Evolutionary conservation across 2,888 invertebrate genomes (phyloP).

Genomic region (Stenodema calcarata): DNA sequence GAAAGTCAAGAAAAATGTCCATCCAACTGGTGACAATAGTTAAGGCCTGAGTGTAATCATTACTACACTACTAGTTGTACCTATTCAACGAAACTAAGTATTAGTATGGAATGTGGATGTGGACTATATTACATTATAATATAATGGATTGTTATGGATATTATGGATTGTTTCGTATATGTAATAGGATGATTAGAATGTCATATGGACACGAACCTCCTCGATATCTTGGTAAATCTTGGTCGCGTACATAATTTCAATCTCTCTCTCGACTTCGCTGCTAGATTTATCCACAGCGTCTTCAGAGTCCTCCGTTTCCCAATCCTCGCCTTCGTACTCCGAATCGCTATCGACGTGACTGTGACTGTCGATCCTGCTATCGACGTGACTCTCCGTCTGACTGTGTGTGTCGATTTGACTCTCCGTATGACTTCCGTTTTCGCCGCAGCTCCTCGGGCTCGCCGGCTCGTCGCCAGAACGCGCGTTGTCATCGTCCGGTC

Average conservation of each 20-base stretch:
- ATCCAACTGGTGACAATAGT: no score
- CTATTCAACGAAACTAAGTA: no score
- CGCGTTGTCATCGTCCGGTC: no score
- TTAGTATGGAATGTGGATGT: no score
- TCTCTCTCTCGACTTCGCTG: conserved; percentile 34
- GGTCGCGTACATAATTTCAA: conserved; percentile 33
- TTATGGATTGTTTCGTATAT: no score
- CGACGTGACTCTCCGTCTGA: background rate
- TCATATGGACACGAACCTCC: background rate
- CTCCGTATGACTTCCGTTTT: background rate
- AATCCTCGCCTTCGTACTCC: conserved; percentile 18
- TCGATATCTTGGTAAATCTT: conserved; percentile 40
- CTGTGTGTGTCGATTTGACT: background rate
- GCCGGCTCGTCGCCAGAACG: no score
- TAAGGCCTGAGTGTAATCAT: no score
- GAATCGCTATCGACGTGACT: conserved; percentile 31
- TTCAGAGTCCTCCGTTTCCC: conserved; percentile 33
- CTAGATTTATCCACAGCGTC: background rate
- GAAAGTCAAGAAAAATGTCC: no score
- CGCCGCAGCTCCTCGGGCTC: background rate
- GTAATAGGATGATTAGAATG: background rate
- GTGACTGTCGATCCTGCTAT: background rate
- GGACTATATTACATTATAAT: no score
- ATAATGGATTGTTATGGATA: no score
- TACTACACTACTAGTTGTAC: no score